Conservation (phyloP, 2,797 vertebrate species). For the Gouania willdenowi region DNA sequence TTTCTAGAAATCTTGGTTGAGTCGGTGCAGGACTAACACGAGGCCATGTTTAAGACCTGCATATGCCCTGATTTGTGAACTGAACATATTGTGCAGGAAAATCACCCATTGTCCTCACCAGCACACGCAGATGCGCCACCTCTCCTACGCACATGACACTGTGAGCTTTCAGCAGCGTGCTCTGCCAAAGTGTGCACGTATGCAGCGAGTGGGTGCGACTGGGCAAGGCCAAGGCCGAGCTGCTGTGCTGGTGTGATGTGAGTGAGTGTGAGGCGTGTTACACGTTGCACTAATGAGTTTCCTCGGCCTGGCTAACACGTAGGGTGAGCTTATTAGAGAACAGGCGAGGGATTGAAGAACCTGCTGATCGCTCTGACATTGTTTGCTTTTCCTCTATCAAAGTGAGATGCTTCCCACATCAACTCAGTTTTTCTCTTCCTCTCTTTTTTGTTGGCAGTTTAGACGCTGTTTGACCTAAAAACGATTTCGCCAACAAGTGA, state of each 20-base stretch:
- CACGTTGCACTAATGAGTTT: conserved; percentile 62
- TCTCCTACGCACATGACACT: conserved; percentile 54
- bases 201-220: conserved; percentile 54
- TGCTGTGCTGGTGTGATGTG: conserved; percentile 47
- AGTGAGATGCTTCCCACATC: conserved; percentile 11
- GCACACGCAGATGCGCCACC: conserved; percentile 35
- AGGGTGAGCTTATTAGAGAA: conserved; percentile 57
- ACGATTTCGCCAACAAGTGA: conserved; percentile 35
- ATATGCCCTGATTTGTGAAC: conserved; percentile 14
- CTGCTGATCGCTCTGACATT: conserved; percentile 22
- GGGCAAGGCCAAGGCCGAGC: conserved; percentile 50
- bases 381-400: conserved; percentile 5
- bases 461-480: conserved; percentile 10
- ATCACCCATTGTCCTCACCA: conserved; percentile 36
- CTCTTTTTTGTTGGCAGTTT: conserved; percentile 17
- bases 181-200: conserved; percentile 39
- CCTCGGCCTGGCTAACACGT: conserved; percentile 44
- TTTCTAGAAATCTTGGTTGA: too few species aligned
- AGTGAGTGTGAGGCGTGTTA: conserved; percentile 54
- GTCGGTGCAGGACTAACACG: neutral
- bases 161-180: conserved; percentile 26
- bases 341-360: conserved; percentile 43
- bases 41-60: conserved; percentile 8
- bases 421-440: conserved; percentile 2
- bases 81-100: conserved; percentile 38